Percentiles rank a stretch among this genome's conserved stretches.
These are phyloP conservation scores for Montipora sp. DNA, from an alignment of 64 coral and sea anemone species.

Conservation along the genomic window DNA sequence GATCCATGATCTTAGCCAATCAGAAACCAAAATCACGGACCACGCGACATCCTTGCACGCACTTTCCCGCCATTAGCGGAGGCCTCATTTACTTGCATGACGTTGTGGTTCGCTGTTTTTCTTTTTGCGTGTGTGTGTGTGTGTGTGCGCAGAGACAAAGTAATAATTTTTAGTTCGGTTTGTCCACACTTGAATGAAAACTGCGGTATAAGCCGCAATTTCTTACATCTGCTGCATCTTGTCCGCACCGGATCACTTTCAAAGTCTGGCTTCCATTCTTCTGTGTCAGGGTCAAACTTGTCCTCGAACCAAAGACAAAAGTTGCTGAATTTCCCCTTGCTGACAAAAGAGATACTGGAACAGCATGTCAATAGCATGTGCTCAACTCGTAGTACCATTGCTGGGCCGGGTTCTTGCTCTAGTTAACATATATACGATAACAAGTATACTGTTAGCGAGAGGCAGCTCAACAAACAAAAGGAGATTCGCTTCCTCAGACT, in stretches of 20 bases:
- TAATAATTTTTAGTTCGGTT: too few species aligned
- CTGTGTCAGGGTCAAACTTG: constrained; percentile 87
- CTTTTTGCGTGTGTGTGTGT: too few species aligned
- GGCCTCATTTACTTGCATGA: too few species aligned
- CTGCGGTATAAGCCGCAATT: not conserved
- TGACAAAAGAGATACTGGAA: constrained; percentile 94
- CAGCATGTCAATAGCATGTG: constrained; percentile 96
- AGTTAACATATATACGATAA: not conserved
- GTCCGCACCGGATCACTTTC: constrained; percentile 50
- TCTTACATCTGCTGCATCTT: constrained; percentile 70
- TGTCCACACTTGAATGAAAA: too few species aligned
- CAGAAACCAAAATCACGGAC: too few species aligned
- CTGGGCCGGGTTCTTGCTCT: constrained; percentile 77
- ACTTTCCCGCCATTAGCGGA: too few species aligned
- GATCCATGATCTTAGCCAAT: too few species aligned
- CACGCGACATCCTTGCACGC: too few species aligned
- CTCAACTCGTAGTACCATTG: constrained; percentile 85
- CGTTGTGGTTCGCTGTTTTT: too few species aligned
- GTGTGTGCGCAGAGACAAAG: too few species aligned
- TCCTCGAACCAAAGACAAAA: constrained; percentile 97
- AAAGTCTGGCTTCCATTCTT: constrained; percentile 86
- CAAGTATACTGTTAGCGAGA: not conserved
- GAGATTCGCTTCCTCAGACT: too few species aligned
- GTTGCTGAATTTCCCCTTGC: constrained; percentile 91
- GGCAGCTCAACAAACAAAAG: not conserved